Conservation (phyloP, 2,888 invertebrate genomes). For the Drosophila niveifrons region DNA sequence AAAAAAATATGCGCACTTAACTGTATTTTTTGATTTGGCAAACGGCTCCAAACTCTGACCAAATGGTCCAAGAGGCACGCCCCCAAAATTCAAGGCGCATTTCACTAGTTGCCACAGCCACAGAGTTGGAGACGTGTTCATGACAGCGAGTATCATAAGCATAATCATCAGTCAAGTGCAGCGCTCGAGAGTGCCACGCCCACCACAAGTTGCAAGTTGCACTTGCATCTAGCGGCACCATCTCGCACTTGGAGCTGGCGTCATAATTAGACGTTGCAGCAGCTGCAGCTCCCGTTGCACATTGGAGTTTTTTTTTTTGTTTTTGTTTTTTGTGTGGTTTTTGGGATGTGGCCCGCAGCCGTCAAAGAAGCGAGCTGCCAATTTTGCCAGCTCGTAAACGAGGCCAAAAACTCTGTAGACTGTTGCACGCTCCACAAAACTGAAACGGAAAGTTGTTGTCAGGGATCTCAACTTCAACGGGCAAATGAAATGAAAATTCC, state of each 20-base stretch:
- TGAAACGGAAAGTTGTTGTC: conserved; percentile 47
- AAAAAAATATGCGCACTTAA: conserved; percentile 24
- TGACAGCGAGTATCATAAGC: conserved; percentile 39
- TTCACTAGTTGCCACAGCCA: conserved; percentile 32
- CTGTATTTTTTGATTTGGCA: conserved; percentile 22
- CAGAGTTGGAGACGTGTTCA: conserved; percentile 5
- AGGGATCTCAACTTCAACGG: conserved; percentile 11
- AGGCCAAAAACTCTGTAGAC: conserved; percentile 24
- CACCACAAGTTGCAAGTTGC: conserved; percentile 11
- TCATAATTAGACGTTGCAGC: conserved; percentile 57
- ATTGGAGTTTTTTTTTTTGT: background rate
- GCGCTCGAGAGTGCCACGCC: conserved; percentile 44
- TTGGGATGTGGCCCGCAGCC: conserved; percentile 28
- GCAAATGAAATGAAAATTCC: conserved; percentile 75
- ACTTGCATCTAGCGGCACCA: conserved; percentile 45
- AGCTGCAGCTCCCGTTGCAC: conserved; percentile 34
- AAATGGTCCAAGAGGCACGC: conserved; percentile 27
- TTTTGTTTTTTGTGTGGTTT: background rate
- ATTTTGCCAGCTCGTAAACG: conserved; percentile 37
- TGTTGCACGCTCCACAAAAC: background rate
- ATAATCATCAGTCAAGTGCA: conserved; percentile 53
- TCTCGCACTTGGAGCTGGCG: conserved; percentile 41
- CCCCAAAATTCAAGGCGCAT: conserved; percentile 33
- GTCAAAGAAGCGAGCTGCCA: conserved; percentile 27
- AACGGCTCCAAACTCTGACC: conserved; percentile 17